Base-by-base conservation (phyloP, 2,113 vertebrate genomes). In the Raja brachyura region DNA sequence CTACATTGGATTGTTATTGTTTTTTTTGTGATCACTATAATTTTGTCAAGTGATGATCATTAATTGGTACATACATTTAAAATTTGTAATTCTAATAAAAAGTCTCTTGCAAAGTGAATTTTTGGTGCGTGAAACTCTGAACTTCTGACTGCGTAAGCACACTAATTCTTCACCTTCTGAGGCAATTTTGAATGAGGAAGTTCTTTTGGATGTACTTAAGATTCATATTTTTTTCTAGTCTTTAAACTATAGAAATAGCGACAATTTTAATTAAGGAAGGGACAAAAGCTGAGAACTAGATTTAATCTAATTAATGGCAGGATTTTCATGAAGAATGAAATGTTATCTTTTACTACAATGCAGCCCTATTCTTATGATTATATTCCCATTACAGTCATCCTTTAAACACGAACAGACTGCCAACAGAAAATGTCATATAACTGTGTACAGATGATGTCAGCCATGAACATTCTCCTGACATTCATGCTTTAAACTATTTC, bases 401-500 rank as follows among this genome's bases (percentile, higher is more conserved):
- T 94, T 95, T 95, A 95, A 95, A 95, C 93, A 0, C 95, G 94
- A 95, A 95, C 93, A 95, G 94, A 94, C 93, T 93, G 94, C 95
- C 95, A 95, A 95, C 93, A 94, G 95, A 94, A 93, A 95, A 95
- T 96, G 95, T 95, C 95, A 95, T 96, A 95, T 96, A 95, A 95
- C 95, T 94, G 95, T 13, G 93, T 95, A 93, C 92, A 95, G 95
- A 95, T 95, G 94, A 95, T 95, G 95, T 96, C 95, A 96, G 94
- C 94, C 90, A 8, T 94, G 95, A 95, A 94, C 95, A 95, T 96
- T 94, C 95, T 95, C 94, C 95, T 95, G 95, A 95, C 95, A 96
- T 94, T 95, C 95, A 95, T 95, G 95, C 96, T 96, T 95, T 94
- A 95, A 95, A 94, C 92, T n/a, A 95, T 96, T 95, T 95, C 95